A percentile compares a stretch with the other conserved stretches of the same genome.
Evolutionary conservation across 2,888 invertebrate species (phyloP).

Genomic region (Subacronicta megacephala): DNA sequence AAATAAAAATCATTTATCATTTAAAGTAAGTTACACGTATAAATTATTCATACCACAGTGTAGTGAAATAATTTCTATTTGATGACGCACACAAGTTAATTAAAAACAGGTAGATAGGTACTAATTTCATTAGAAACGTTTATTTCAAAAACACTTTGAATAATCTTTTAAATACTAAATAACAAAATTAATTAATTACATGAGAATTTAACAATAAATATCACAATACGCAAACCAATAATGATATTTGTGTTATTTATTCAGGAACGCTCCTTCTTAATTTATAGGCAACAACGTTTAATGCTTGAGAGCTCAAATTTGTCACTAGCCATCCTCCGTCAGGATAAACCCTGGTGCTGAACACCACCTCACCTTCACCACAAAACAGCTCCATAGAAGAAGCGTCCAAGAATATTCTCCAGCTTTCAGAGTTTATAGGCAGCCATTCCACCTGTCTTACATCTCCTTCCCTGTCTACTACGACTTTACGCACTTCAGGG

Average conservation of each 20-base stretch:
- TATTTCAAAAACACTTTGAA: too few species aligned
- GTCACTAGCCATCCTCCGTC: slow-evolving; percentile 77
- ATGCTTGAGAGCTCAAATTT: slow-evolving; percentile 71
- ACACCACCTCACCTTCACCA: slow-evolving; percentile 84
- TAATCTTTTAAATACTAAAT: too few species aligned
- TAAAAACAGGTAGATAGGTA: too few species aligned
- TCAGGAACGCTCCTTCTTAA: slow-evolving; percentile 75
- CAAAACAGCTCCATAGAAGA: slow-evolving; percentile 84
- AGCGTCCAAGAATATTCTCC: slow-evolving; percentile 81
- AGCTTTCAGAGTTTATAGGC: slow-evolving; percentile 65
- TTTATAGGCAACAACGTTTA: slow-evolving; percentile 71
- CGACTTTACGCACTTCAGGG: slow-evolving; percentile 68
- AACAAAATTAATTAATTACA: background rate
- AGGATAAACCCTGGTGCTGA: slow-evolving; percentile 80
- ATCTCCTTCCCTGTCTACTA: slow-evolving; percentile 75
- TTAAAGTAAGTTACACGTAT: too few species aligned
- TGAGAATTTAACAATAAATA: slow-evolving; percentile 15
- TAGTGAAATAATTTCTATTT: too few species aligned
- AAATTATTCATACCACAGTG: too few species aligned
- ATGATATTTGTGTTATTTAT: slow-evolving; percentile 51
- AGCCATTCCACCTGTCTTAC: slow-evolving; percentile 80
- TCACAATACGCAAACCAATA: slow-evolving; percentile 9
- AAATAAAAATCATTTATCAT: too few species aligned
- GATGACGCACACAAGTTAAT: too few species aligned
- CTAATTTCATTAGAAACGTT: background rate